These are phyloP conservation scores for Pristionchus maxplancki DNA, from an alignment of 2,888 invertebrate species.

Conservation along the genomic window DNA sequence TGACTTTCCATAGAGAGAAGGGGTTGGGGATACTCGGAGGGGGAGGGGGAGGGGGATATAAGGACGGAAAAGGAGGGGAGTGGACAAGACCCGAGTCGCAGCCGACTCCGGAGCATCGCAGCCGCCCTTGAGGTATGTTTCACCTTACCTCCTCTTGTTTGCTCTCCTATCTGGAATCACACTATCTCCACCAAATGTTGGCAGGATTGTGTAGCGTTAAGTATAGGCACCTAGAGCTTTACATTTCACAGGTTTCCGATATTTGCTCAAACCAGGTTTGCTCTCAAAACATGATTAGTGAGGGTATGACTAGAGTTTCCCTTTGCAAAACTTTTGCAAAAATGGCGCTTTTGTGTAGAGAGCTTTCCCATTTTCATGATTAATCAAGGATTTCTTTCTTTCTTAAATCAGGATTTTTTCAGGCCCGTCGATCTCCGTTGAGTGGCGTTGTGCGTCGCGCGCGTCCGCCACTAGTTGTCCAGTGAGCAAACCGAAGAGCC, in stretches of 20 bases:
- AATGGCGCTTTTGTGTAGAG: background rate
- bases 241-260: no score
- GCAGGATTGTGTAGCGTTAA: no score
- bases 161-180: no score
- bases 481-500: background rate
- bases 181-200: no score
- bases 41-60: background rate
- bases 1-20: no score
- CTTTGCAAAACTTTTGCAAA: background rate
- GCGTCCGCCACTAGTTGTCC: slow-evolving; percentile 8
- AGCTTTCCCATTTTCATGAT: background rate
- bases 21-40: no score
- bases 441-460: slow-evolving; percentile 37
- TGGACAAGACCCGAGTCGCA: slow-evolving; percentile 37
- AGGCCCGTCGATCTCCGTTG: slow-evolving; percentile 44
- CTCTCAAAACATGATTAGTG: no score
- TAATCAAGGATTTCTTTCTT: background rate
- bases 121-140: background rate
- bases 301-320: no score
- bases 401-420: background rate
- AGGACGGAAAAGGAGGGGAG: background rate
- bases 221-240: no score
- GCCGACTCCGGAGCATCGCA: slow-evolving; percentile 19
- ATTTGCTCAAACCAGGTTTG: no score
- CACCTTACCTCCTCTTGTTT: background rate